Evolutionary conservation across 2,888 invertebrate genomes (phyloP).

Genomic region (Melanophora roralis): DNA sequence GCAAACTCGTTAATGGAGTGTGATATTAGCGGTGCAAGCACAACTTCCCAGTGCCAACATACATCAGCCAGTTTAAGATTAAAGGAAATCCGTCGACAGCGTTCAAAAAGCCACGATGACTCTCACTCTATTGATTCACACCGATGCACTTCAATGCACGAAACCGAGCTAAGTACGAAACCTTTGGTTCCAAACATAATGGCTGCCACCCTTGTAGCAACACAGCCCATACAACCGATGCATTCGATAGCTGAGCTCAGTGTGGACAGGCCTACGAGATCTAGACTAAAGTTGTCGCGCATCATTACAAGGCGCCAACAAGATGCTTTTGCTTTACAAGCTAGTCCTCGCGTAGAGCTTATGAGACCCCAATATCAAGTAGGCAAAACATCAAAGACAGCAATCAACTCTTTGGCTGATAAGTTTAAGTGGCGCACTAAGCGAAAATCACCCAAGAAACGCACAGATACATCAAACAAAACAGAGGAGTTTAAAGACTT

Average conservation of each 20-base stretch:
- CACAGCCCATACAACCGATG: slow-evolving; percentile 62
- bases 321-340: slow-evolving; percentile 55
- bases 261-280: slow-evolving; percentile 58
- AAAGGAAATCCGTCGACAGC: slow-evolving; percentile 67
- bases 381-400: slow-evolving; percentile 49
- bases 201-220: slow-evolving; percentile 53
- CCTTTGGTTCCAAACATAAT: slow-evolving; percentile 59
- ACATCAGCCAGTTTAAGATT: slow-evolving; percentile 64
- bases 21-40: slow-evolving; percentile 62
- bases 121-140: slow-evolving; percentile 54
- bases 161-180: slow-evolving; percentile 63
- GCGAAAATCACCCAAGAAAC: slow-evolving; percentile 42
- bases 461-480: not conserved
- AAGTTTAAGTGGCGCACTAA: slow-evolving; percentile 64
- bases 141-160: slow-evolving; percentile 45
- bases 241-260: slow-evolving; percentile 64
- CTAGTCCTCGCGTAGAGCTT: slow-evolving; percentile 59
- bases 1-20: slow-evolving; percentile 71
- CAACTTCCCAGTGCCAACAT: slow-evolving; percentile 48
- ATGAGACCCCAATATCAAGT: slow-evolving; percentile 56
- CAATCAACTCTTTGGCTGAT: slow-evolving; percentile 57
- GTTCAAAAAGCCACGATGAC: slow-evolving; percentile 65
- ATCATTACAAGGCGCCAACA: slow-evolving; percentile 70
- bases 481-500: not conserved
- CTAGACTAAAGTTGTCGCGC: slow-evolving; percentile 70